Evolutionary conservation across 1,140 invertebrate genomes (phyloP).

Genomic region (Diachasmimorpha longicaudata): DNA sequence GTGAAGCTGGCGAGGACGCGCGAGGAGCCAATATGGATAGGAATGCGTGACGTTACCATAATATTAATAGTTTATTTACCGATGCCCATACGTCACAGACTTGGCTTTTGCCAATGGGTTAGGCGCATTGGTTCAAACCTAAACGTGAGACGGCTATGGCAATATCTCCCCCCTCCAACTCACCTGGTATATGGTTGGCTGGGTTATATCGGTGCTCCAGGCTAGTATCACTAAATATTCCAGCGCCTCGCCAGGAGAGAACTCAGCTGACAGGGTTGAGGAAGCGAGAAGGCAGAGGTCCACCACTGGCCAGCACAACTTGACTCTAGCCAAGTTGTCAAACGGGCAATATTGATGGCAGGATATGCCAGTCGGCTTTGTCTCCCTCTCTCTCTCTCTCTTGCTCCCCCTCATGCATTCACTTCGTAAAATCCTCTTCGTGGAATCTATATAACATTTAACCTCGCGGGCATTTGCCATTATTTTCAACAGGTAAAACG

Average conservation of each 20-base stretch:
- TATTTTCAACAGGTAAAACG: constrained; percentile 22
- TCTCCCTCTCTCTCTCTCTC: too few relatives aligned
- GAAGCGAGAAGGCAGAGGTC: constrained; percentile 14
- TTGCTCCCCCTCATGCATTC: too few relatives aligned
- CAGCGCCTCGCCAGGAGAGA: constrained; percentile 38
- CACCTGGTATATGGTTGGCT: constrained; percentile 17
- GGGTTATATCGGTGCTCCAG: constrained; percentile 43
- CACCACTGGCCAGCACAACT: constrained; percentile 10
- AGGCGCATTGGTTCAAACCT: constrained; percentile 43
- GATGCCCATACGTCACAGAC: constrained; percentile 59
- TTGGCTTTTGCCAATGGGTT: constrained; percentile 33
- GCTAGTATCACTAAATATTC: constrained; percentile 61
- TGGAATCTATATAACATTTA: constrained; percentile 4
- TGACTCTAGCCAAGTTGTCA: constrained; percentile 49
- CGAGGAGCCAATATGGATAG: constrained; percentile 61
- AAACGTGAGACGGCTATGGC: constrained; percentile 16
- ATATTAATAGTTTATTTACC: constrained; percentile 64
- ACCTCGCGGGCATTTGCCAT: constrained; percentile 22
- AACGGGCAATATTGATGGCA: constrained; percentile 59
- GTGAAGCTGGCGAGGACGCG: constrained; percentile 40
- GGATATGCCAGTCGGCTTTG: constrained; percentile 38
- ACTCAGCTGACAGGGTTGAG: constrained; percentile 52
- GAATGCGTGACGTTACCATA: constrained; percentile 63
- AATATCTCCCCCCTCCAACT: constrained; percentile 11
- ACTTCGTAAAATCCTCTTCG: constrained; percentile 21